Percentiles rank a stretch among this genome's conserved stretches.
Conservation (phyloP, 2,888 invertebrate genomes). For the Terebella lapidaria region DNA sequence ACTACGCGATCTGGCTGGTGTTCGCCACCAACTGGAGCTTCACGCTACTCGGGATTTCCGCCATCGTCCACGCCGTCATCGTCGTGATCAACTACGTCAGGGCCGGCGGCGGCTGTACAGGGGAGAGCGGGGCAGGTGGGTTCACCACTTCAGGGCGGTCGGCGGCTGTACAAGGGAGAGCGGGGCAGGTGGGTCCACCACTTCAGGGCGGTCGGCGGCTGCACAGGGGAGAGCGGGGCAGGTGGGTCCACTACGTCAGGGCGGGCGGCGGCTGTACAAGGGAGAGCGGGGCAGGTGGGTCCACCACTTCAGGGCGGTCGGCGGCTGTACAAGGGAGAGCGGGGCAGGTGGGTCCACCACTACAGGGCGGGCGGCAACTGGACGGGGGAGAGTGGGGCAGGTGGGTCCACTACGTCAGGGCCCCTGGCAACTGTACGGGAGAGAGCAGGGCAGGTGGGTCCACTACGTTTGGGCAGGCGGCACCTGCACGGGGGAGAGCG, state of each 20-base stretch:
- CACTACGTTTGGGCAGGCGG: too few species aligned
- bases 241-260: slow-evolving; percentile 29
- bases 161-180: too few species aligned
- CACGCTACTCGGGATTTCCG: slow-evolving; percentile 31
- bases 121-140: background rate
- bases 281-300: background rate
- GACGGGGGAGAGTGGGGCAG: too few species aligned
- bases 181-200: too few species aligned
- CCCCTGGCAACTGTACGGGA: background rate
- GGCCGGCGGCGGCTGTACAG: background rate
- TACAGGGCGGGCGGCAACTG: too few species aligned
- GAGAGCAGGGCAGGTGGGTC: background rate
- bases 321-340: too few species aligned
- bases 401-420: slow-evolving; percentile 28
- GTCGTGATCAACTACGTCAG: slow-evolving; percentile 28
- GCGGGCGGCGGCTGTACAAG: background rate
- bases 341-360: too few species aligned
- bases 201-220: too few species aligned
- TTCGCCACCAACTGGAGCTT: slow-evolving; percentile 49
- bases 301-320: background rate
- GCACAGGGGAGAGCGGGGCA: too few species aligned
- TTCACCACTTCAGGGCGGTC: background rate
- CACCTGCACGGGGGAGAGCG: too few species aligned
- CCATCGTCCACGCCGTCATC: slow-evolving; percentile 32
- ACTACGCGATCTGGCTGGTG: slow-evolving; percentile 34